Evolutionary conservation across 2,113 vertebrate species (phyloP), one percentile per base, ranked within the genome.

Genomic region (Cynoglossus semilaevis): DNA sequence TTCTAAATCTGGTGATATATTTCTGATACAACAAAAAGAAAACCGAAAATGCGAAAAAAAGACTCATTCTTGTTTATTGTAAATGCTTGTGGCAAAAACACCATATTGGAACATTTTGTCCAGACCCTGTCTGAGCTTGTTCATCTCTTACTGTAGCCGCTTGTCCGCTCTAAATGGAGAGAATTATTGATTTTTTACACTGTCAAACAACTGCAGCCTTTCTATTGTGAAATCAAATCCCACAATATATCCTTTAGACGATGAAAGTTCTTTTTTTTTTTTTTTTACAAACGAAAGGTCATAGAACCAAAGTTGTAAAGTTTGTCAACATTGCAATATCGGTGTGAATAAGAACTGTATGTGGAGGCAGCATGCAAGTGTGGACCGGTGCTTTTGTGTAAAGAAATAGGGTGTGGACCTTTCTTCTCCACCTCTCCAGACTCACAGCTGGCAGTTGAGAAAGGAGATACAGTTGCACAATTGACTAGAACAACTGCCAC

Each of bases 401-500:
- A 79, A 59, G 52, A 72, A 72, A 66, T 45, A 56, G 80, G 71
- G 68, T 74, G 74, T 51, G 68, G 62, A 54, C 62, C 38, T 67
- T 51, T 47, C 29, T 62, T 62, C 58, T 81, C 72, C 67, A 62
- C 64, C 62, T 74, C 72, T 54, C 11, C 59, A 65, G 46, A 43
- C 59, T 70, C 54, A 67, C 79, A 84, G 79, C 73, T 83, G 75
- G 68, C 47, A 9, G 68, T 18, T 59, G 18, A 40, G 77, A 75
- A 70, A 51, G 42, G 57, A 58, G 78, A 74, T 83, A 76, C 13
- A 50, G 63, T 88, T 84, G 83, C 81, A 78, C 72, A 80, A 74
- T 52, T 59, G 50, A 48, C 41, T 19, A 72, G 59, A 71, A 74
- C 51, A 67, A 70, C 61, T 72, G 67, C 66, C 70, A 79, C 55